Evolutionary conservation across 2,797 vertebrate genomes (phyloP).

Genomic region (Kryptolebias ocellatus): DNA sequence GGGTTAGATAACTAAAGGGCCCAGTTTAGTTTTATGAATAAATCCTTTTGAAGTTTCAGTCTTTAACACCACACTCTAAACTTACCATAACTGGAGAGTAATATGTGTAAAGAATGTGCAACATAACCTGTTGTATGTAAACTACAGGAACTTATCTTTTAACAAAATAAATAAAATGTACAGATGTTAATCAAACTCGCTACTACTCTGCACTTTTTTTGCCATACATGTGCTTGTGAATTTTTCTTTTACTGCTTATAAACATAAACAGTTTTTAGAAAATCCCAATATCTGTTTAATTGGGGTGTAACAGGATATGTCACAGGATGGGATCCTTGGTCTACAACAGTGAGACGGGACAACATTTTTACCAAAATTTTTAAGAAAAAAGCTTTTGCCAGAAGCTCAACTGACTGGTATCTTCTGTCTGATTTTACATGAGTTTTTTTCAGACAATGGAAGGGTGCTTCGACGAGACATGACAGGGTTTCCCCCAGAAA

Average conservation of each 20-base stretch:
- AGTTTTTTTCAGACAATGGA: too few species aligned
- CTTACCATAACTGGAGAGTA: neutral
- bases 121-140: constrained; percentile 1
- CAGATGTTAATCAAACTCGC: constrained; percentile 9
- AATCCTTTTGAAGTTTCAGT: neutral
- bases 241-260: constrained; percentile 1
- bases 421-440: too few species aligned
- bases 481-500: too few species aligned
- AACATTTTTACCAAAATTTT: too few species aligned
- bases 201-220: neutral
- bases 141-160: constrained; percentile 5
- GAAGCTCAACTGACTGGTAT: too few species aligned
- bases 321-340: too few species aligned
- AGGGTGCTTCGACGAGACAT: too few species aligned
- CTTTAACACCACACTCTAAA: neutral
- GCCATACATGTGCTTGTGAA: constrained; percentile 10
- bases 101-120: neutral
- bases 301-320: too few species aligned
- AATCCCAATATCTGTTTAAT: neutral
- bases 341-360: too few species aligned
- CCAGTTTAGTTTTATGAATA: constrained; percentile 6
- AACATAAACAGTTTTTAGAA: neutral
- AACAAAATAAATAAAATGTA: constrained; percentile 9
- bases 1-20: neutral
- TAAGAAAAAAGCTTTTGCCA: too few species aligned